phyloP scores from a whole-genome alignment of 1,140 invertebrate species.

The Campoletis sonorensis region DNA sequence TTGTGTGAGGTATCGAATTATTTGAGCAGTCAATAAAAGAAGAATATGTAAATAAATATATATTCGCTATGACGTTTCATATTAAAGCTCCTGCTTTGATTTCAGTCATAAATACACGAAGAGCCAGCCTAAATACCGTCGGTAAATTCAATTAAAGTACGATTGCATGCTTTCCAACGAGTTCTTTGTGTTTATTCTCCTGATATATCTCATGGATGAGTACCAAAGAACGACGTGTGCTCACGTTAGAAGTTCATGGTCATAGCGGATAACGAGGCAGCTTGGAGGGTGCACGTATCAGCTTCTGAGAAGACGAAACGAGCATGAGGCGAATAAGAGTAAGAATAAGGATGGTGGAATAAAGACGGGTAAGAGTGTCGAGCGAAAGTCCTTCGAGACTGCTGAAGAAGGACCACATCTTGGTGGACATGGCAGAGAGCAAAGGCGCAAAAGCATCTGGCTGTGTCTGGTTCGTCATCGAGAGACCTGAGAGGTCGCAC shows the following conservation, averaged over 20 bases:
- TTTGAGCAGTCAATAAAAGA: no score
- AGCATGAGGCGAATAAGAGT: constrained; percentile 22
- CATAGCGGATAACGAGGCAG: constrained; percentile 31
- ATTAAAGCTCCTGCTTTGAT: no score
- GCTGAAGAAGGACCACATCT: constrained; percentile 13
- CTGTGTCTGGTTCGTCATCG: constrained; percentile 28
- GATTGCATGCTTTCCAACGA: neutral
- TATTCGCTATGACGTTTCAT: no score
- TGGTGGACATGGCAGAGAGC: constrained; percentile 8
- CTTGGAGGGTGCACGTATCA: constrained; percentile 30
- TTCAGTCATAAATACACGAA: neutral
- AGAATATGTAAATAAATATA: no score
- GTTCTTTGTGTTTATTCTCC: neutral
- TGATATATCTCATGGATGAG: constrained; percentile 6
- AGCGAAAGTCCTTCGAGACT: constrained; percentile 8
- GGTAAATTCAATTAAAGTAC: neutral
- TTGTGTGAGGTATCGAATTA: no score
- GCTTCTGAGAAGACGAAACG: constrained; percentile 33
- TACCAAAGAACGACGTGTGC: neutral
- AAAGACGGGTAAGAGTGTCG: constrained; percentile 36
- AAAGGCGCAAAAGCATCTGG: neutral
- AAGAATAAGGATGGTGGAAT: constrained; percentile 24
- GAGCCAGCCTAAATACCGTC: neutral
- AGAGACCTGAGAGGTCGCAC: neutral
- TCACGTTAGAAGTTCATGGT: constrained; percentile 18